Evolutionary conservation across 1,140 invertebrate genomes (phyloP).

Genomic region (Drosophila bocqueti): DNA sequence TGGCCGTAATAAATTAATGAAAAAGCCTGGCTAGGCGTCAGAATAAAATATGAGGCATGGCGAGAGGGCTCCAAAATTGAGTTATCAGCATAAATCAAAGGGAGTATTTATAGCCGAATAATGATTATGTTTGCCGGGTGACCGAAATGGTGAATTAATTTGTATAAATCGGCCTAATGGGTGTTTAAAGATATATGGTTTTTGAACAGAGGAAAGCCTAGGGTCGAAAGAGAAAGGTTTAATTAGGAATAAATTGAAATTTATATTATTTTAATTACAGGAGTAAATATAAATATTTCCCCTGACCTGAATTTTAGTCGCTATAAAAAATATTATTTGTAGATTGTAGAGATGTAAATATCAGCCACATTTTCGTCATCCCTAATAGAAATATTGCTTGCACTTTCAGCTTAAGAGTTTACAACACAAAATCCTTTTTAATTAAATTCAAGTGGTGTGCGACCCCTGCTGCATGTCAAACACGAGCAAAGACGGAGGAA

Average conservation of each 20-base stretch:
- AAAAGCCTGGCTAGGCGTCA: slow-evolving; percentile 51
- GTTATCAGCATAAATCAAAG: slow-evolving; percentile 73
- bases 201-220: background rate
- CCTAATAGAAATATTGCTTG: slow-evolving; percentile 1
- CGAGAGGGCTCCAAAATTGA: slow-evolving; percentile 41
- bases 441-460: slow-evolving; percentile 71
- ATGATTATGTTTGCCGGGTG: slow-evolving; percentile 34
- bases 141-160: slow-evolving; percentile 58
- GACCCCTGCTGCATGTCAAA: slow-evolving; percentile 55
- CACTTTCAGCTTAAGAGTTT: slow-evolving; percentile 67
- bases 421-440: slow-evolving; percentile 62
- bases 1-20: slow-evolving; percentile 76
- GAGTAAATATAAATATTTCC: background rate
- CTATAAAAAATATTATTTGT: too few species aligned
- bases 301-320: too few species aligned
- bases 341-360: too few species aligned
- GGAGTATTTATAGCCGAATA: slow-evolving; percentile 29
- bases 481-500: slow-evolving; percentile 24
- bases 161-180: slow-evolving; percentile 56
- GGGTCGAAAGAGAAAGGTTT: background rate
- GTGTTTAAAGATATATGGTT: slow-evolving; percentile 44
- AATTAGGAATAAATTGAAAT: too few species aligned
- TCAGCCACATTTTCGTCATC: background rate
- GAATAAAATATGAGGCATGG: slow-evolving; percentile 29
- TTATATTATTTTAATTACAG: too few species aligned